Conservation (phyloP, 1,140 invertebrate genomes). For the Hyles vespertilio region DNA sequence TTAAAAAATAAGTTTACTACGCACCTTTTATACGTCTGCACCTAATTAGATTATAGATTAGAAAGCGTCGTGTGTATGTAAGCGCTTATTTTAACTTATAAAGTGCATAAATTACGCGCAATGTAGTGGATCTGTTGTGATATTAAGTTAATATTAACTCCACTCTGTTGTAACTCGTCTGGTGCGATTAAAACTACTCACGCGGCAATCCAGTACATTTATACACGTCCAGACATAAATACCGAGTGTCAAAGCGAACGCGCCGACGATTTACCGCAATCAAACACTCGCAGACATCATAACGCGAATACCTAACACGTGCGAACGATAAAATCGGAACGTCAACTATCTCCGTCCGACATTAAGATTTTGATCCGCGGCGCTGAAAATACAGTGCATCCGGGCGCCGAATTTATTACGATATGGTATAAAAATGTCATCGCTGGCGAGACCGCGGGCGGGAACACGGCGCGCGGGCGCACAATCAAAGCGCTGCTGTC, state of each 20-base stretch:
- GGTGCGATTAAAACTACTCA: too few species aligned
- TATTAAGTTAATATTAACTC: too few species aligned
- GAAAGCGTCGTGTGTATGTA: slow-evolving; percentile 10
- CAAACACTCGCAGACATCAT: slow-evolving; percentile 31
- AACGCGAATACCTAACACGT: slow-evolving; percentile 42
- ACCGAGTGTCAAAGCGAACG: slow-evolving; percentile 26
- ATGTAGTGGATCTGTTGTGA: too few species aligned
- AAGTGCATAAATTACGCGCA: too few species aligned
- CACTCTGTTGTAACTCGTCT: too few species aligned
- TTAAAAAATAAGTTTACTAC: too few species aligned
- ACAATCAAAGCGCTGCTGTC: slow-evolving; percentile 56
- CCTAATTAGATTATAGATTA: too few species aligned
- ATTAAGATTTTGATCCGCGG: slow-evolving; percentile 51
- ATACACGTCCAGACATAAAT: background rate
- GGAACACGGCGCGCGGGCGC: slow-evolving; percentile 26
- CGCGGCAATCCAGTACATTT: too few species aligned
- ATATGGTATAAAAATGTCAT: slow-evolving; percentile 56
- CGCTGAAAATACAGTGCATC: slow-evolving; percentile 45
- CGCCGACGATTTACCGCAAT: slow-evolving; percentile 33
- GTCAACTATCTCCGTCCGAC: slow-evolving; percentile 26
- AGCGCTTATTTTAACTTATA: slow-evolving; percentile 7
- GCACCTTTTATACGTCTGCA: too few species aligned
- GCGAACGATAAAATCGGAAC: slow-evolving; percentile 50
- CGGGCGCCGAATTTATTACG: slow-evolving; percentile 48
- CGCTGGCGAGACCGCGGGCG: slow-evolving; percentile 37